Percentiles rank a stretch among this genome's conserved stretches.
phyloP scores from a whole-genome alignment of 1,140 invertebrate genomes.

The Brachionus sp. region DNA sequence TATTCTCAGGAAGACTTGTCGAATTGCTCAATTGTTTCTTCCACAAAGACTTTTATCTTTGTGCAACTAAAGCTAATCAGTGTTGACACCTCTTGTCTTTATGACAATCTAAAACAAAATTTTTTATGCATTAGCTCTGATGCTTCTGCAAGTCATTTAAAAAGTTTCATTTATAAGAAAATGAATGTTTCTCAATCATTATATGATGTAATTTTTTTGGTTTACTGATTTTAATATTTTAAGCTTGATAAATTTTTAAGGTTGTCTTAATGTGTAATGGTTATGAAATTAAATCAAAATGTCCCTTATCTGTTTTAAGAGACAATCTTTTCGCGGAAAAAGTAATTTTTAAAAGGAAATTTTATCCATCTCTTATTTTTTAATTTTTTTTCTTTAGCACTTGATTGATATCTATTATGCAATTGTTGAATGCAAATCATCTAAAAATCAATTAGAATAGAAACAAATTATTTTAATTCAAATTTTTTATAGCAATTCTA shows the following conservation, averaged over 20 bases:
- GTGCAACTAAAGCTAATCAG: constrained; percentile 16
- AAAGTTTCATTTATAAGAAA: constrained; percentile 18
- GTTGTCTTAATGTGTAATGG: constrained; percentile 31
- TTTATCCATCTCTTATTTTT: background rate
- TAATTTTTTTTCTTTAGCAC: background rate
- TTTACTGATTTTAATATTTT: background rate
- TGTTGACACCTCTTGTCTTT: background rate
- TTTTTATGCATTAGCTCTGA: constrained; percentile 8
- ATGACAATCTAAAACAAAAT: background rate
- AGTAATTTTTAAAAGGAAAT: background rate
- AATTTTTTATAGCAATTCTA: background rate
- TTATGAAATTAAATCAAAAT: constrained; percentile 36
- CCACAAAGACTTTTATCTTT: background rate
- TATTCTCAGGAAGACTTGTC: background rate
- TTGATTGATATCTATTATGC: background rate
- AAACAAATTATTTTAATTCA: background rate
- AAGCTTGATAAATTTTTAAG: background rate
- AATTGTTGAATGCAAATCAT: background rate
- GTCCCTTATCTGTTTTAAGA: background rate
- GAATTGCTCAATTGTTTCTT: background rate
- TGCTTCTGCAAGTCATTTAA: constrained; percentile 15
- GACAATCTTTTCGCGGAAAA: constrained; percentile 26
- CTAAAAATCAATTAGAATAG: background rate
- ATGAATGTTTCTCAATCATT: background rate
- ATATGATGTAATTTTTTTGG: constrained; percentile 1